A percentile compares a stretch with the other conserved stretches of the same genome.
Conservation (phyloP, 1,140 invertebrate species). For the Temnothorax nylanderi region DNA sequence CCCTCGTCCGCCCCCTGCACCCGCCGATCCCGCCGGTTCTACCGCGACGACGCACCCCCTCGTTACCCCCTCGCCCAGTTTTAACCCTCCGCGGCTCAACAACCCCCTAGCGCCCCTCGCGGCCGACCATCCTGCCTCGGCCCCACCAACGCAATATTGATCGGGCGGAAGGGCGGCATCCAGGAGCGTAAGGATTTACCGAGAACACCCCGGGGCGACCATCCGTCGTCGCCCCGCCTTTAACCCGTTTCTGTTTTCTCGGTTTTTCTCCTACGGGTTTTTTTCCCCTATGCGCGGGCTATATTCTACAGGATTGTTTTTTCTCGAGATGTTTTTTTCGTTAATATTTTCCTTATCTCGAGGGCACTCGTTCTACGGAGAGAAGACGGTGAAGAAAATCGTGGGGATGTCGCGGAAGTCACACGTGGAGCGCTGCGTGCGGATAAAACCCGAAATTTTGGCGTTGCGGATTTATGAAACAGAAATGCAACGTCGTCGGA, state of each 20-base stretch:
- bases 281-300: neutral
- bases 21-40: constrained; percentile 71
- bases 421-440: constrained; percentile 63
- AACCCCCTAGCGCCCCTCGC: constrained; percentile 55
- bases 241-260: constrained; percentile 18
- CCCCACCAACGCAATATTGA: constrained; percentile 85
- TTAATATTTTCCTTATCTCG: neutral
- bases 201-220: constrained; percentile 65
- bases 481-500: neutral
- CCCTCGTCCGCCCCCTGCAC: constrained; percentile 43
- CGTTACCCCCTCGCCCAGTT: constrained; percentile 42
- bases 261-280: neutral
- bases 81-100: constrained; percentile 33
- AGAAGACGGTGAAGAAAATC: neutral
- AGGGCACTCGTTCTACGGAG: neutral
- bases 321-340: neutral
- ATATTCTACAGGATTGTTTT: constrained; percentile 27
- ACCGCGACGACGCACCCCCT: constrained; percentile 30
- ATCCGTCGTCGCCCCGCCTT: neutral
- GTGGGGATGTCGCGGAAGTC: neutral
- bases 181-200: constrained; percentile 78
- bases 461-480: constrained; percentile 14
- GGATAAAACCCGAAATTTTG: constrained; percentile 29
- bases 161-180: constrained; percentile 84
- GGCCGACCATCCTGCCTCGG: constrained; percentile 64